These are phyloP conservation scores for Meta bourneti DNA, from an alignment of 2,888 invertebrate genomes.

Conservation along the genomic window DNA sequence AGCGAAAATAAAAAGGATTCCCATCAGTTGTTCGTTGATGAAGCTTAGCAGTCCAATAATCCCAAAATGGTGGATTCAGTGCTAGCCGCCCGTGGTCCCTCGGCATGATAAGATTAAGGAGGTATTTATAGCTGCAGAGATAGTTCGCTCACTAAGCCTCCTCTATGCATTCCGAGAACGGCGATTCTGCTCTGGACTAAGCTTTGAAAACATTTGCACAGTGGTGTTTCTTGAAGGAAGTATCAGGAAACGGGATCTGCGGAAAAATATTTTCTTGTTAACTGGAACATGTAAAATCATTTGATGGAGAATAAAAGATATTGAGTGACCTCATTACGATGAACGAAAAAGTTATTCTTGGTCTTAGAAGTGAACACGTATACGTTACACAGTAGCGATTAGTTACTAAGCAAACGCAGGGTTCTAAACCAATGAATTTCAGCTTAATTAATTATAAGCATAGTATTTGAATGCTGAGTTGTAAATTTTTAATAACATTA, in stretches of 20 bases:
- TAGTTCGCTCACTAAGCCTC: background rate
- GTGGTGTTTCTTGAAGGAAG: background rate
- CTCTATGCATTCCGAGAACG: background rate
- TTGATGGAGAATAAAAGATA: too few relatives aligned
- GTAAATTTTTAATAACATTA: too few relatives aligned
- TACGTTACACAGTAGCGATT: too few relatives aligned
- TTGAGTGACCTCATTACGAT: too few relatives aligned
- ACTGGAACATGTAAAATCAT: too few relatives aligned
- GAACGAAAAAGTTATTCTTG: too few relatives aligned
- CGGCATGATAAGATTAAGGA: constrained; percentile 27
- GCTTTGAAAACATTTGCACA: background rate
- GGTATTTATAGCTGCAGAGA: constrained; percentile 32
- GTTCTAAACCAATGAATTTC: too few relatives aligned
- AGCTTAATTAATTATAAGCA: too few relatives aligned
- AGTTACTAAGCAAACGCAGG: too few relatives aligned
- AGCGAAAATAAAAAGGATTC: too few relatives aligned
- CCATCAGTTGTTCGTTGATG: constrained; percentile 1
- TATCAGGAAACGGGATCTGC: background rate
- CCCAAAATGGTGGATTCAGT: constrained; percentile 6
- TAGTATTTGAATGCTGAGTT: too few relatives aligned
- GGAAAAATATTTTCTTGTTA: background rate
- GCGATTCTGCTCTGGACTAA: background rate
- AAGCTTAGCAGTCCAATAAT: constrained; percentile 23
- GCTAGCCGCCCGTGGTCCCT: background rate
- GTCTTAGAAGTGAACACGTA: too few relatives aligned